phyloP scores from a whole-genome alignment of 2,888 invertebrate genomes.

The Lysandra coridon region DNA sequence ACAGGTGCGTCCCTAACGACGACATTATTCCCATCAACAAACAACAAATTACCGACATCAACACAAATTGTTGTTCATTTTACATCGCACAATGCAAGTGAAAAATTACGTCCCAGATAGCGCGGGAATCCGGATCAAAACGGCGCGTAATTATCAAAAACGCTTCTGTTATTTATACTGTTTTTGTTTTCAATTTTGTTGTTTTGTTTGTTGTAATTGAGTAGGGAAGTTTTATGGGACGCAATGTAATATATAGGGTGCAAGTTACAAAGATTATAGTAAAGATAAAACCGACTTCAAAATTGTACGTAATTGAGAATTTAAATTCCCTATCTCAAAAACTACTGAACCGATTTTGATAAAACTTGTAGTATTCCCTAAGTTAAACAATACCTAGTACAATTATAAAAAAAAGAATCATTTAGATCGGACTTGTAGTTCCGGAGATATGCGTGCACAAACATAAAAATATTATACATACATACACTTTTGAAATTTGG shows the following conservation, averaged over 20 bases:
- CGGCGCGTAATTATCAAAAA: constrained; percentile 22
- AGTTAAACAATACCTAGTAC: no score
- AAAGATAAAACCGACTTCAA: no score
- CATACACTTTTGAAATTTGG: no score
- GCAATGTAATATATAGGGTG: background rate
- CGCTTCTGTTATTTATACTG: constrained; percentile 19
- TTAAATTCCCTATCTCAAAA: no score
- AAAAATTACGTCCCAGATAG: constrained; percentile 24
- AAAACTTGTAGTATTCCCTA: no score
- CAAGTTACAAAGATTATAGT: no score
- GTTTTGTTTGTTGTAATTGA: background rate
- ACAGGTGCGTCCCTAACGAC: constrained; percentile 32
- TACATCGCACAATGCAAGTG: constrained; percentile 31
- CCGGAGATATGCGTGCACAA: no score
- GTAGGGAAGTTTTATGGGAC: background rate
- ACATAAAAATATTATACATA: no score
- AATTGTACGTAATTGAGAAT: no score
- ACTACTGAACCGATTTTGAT: no score
- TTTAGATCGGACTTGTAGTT: no score
- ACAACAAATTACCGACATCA: constrained; percentile 43
- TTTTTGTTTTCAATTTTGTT: constrained; percentile 14
- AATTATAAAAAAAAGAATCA: no score
- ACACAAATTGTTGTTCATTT: constrained; percentile 43
- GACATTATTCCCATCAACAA: constrained; percentile 42
- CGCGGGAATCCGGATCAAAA: constrained; percentile 13